Conservation (phyloP, 37 sponge, comb jelly and placozoan genomes). For the Beroe ovata region DNA sequence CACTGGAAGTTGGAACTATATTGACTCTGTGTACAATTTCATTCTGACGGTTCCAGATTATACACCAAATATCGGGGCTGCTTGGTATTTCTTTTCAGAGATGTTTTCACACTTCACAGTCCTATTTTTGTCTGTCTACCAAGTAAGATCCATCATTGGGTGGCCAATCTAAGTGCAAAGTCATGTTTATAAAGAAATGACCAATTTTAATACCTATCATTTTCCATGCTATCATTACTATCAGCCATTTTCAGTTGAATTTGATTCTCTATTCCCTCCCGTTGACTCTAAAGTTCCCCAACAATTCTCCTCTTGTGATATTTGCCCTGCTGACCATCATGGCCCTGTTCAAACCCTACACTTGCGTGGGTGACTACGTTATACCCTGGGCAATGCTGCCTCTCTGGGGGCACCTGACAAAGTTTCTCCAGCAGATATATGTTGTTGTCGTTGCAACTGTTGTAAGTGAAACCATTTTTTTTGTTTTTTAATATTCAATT, state of each 20-base stretch:
- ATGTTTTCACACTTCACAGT: conserved; percentile 92
- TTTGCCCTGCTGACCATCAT: conserved; percentile 76
- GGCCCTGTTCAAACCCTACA: conserved; percentile 95
- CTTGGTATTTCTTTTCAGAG: conserved; percentile 98
- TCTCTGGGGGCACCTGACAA: conserved; percentile 86
- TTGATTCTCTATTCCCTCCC: conserved; percentile 26
- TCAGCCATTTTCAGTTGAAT: conserved; percentile 15
- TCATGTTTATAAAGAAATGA: background rate
- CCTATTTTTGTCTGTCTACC: conserved; percentile 96
- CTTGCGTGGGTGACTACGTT: conserved; percentile 81
- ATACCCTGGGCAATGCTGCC: conserved; percentile 87
- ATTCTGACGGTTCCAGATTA: conserved; percentile 79
- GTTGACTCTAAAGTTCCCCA: conserved; percentile 14
- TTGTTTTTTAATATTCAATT: too few species aligned
- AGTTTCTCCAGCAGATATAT: conserved; percentile 64
- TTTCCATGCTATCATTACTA: background rate
- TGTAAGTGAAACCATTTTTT: too few species aligned
- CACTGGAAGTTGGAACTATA: conserved; percentile 45
- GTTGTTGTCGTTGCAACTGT: conserved; percentile 41
- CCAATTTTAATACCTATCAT: background rate
- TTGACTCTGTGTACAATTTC: conserved; percentile 53
- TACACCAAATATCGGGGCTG: conserved; percentile 92
- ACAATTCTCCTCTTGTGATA: conserved; percentile 64
- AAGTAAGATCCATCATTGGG: too few species aligned
- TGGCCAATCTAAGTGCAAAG: too few species aligned